Evolutionary conservation across 2,888 invertebrate species (phyloP).

Genomic region (Leptinotarsa haldemani): DNA sequence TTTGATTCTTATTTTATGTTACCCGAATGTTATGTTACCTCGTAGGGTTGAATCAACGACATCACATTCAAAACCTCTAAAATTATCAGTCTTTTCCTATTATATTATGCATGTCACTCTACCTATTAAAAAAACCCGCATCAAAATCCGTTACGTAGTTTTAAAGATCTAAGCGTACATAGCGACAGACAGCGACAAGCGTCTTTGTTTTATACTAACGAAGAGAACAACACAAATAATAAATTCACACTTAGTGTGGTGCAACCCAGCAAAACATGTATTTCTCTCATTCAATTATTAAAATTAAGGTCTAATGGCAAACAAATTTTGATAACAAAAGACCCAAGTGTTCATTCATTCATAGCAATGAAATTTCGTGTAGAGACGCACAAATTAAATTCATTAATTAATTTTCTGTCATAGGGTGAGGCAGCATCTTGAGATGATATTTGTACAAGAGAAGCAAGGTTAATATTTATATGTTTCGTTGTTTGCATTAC

Average conservation of each 20-base stretch:
- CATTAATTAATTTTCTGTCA: not conserved
- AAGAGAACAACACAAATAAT: slow-evolving; percentile 23
- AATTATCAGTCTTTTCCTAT: no score
- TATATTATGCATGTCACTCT: no score
- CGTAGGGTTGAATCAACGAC: no score
- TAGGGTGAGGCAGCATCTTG: slow-evolving; percentile 14
- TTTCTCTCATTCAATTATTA: slow-evolving; percentile 33
- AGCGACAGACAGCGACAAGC: no score
- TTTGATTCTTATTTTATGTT: no score
- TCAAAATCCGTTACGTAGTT: no score
- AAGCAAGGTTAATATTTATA: not conserved
- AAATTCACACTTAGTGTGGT: slow-evolving; percentile 21
- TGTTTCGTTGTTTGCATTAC: not conserved
- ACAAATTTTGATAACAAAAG: slow-evolving; percentile 34
- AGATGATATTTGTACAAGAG: not conserved
- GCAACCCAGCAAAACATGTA: slow-evolving; percentile 16
- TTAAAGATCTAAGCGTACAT: no score
- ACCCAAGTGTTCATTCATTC: slow-evolving; percentile 26
- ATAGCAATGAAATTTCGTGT: slow-evolving; percentile 28
- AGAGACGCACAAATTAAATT: not conserved
- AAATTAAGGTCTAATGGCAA: slow-evolving; percentile 31
- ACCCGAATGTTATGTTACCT: no score
- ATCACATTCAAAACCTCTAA: no score
- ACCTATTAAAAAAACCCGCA: no score
- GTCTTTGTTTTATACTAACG: not conserved